Evolutionary conservation across 2,113 vertebrate genomes (phyloP).

Genomic region (Otus sunia): DNA sequence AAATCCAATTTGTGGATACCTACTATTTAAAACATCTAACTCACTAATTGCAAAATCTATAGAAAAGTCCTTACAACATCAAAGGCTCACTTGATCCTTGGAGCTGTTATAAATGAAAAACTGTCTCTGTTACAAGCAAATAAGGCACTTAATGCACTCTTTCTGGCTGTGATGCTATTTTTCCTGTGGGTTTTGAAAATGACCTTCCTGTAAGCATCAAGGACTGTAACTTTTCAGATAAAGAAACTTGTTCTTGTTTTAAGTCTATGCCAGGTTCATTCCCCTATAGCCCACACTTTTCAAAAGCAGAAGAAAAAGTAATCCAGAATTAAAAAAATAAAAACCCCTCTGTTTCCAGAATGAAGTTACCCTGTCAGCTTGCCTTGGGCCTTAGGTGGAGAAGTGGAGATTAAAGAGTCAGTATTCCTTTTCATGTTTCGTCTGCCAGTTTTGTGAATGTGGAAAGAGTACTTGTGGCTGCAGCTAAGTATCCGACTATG

Average conservation of each 20-base stretch:
- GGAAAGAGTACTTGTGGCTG: slow-evolving; percentile 75
- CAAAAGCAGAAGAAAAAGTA: slow-evolving; percentile 80
- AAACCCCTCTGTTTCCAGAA: slow-evolving; percentile 74
- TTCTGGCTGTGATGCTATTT: slow-evolving; percentile 65
- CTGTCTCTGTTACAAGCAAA: slow-evolving; percentile 69
- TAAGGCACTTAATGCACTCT: slow-evolving; percentile 69
- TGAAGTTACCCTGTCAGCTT: slow-evolving; percentile 86
- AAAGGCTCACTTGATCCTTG: slow-evolving; percentile 68
- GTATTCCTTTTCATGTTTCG: slow-evolving; percentile 93
- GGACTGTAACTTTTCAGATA: slow-evolving; percentile 80
- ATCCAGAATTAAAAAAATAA: slow-evolving; percentile 78
- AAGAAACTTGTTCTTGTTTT: slow-evolving; percentile 79
- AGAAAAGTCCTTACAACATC: slow-evolving; percentile 68
- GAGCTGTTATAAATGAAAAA: slow-evolving; percentile 70
- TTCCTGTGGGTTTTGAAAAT: slow-evolving; percentile 77
- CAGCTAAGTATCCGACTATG: slow-evolving; percentile 67
- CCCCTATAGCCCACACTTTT: slow-evolving; percentile 75
- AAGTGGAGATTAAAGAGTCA: slow-evolving; percentile 89
- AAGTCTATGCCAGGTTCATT: slow-evolving; percentile 76
- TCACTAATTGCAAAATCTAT: slow-evolving; percentile 78
- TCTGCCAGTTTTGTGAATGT: slow-evolving; percentile 85
- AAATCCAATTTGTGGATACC: slow-evolving; percentile 58
- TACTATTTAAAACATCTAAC: slow-evolving; percentile 65
- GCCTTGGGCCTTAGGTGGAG: slow-evolving; percentile 87
- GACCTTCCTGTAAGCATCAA: slow-evolving; percentile 81